phyloP scores from a whole-genome alignment of 2,888 invertebrate genomes.

The Idaea straminata region DNA sequence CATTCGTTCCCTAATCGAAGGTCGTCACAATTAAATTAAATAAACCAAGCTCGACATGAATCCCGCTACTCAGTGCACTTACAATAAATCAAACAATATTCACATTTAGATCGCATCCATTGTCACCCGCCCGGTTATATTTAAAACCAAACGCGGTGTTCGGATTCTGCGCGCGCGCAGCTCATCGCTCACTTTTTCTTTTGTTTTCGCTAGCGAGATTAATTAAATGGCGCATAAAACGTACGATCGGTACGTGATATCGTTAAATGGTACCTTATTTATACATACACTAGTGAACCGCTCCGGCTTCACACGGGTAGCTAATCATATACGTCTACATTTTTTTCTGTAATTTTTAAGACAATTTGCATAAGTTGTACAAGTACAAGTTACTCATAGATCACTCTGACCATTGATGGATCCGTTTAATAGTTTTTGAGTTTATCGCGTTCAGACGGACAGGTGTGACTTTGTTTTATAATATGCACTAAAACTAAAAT shows the following conservation, averaged over 20 bases:
- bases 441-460: too few relatives aligned
- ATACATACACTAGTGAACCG: background rate
- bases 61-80: background rate
- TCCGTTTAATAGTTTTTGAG: too few relatives aligned
- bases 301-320: background rate
- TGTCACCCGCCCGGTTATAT: conserved; percentile 65
- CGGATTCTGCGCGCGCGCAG: conserved; percentile 52
- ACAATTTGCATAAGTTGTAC: background rate
- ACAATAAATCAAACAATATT: conserved; percentile 1
- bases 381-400: too few relatives aligned
- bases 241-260: conserved; percentile 49
- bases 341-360: background rate
- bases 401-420: too few relatives aligned
- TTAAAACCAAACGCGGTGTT: conserved; percentile 60
- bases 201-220: conserved; percentile 44
- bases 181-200: conserved; percentile 37
- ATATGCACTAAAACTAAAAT: too few relatives aligned
- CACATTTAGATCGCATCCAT: conserved; percentile 44
- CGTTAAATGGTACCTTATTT: conserved; percentile 32
- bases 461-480: too few relatives aligned
- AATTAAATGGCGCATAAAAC: conserved; percentile 60
- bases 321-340: background rate
- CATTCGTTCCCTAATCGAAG: too few relatives aligned
- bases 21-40: too few relatives aligned
- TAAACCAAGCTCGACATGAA: background rate